Conservation (phyloP, 2,888 invertebrate species). For the Anthoptus insignis region DNA sequence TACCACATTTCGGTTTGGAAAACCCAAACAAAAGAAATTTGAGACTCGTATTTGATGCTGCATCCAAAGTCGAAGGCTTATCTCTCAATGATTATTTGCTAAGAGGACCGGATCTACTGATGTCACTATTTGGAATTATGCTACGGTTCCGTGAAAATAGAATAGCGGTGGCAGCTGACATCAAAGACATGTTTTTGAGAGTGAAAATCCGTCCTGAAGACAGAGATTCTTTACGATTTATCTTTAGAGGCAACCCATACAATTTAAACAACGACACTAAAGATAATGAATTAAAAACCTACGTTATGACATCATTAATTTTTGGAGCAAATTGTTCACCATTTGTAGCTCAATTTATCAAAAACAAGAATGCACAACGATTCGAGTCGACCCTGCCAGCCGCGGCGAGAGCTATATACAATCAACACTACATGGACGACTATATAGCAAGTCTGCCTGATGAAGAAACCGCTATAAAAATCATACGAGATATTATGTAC, state of each 20-base stretch:
- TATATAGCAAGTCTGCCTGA: conserved; percentile 21
- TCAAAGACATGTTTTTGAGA: conserved; percentile 53
- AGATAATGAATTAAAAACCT: conserved; percentile 46
- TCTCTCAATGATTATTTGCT: conserved; percentile 18
- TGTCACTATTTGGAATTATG: conserved; percentile 16
- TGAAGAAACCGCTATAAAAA: background rate
- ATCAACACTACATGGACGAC: conserved; percentile 39
- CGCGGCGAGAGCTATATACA: conserved; percentile 31
- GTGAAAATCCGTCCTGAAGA: conserved; percentile 46
- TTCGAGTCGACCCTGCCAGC: conserved; percentile 15
- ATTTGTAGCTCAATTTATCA: conserved; percentile 26
- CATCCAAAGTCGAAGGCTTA: conserved; percentile 1
- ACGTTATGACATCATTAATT: conserved; percentile 44
- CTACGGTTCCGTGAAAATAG: conserved; percentile 14
- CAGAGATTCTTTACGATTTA: conserved; percentile 15
- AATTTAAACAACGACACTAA: no score
- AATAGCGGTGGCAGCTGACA: conserved; percentile 18
- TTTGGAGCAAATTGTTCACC: conserved; percentile 31
- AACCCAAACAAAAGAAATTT: conserved; percentile 48
- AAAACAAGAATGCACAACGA: conserved; percentile 22
- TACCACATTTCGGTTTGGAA: conserved; percentile 51
- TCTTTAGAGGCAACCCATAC: background rate
- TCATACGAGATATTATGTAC: conserved; percentile 16
- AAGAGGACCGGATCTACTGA: conserved; percentile 13
- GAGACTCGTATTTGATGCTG: conserved; percentile 29